phyloP scores from a whole-genome alignment of 2,113 vertebrate genomes.

The Bos taurus region DNA sequence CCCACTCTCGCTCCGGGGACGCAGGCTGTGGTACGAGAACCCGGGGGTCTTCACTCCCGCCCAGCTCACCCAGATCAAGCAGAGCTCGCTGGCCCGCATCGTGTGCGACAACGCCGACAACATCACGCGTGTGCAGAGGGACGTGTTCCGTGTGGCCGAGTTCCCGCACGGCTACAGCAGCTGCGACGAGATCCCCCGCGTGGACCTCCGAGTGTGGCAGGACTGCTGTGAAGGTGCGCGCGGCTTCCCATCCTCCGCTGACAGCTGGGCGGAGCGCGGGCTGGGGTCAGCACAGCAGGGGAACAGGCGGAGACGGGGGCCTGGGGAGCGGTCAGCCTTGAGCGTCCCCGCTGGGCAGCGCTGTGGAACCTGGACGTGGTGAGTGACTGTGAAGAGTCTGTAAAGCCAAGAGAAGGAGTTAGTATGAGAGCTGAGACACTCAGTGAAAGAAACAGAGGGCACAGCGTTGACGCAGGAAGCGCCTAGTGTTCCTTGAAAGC shows the following conservation, averaged over 20 bases:
- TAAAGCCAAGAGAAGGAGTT: too few species aligned
- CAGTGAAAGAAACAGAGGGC: background rate
- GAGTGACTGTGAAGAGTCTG: background rate
- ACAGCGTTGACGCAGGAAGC: background rate
- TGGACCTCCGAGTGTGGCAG: constrained; percentile 98
- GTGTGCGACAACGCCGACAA: constrained; percentile 97
- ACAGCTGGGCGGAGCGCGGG: accelerated
- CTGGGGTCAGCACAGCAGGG: background rate
- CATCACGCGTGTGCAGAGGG: constrained; percentile 92
- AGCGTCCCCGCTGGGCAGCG: accelerated
- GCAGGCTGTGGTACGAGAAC: constrained; percentile 98
- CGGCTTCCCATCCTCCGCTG: accelerated
- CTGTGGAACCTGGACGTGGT: background rate
- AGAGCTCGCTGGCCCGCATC: constrained; percentile 92
- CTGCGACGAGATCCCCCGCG: constrained; percentile 90
- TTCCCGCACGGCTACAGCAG: constrained; percentile 91
- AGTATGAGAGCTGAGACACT: background rate
- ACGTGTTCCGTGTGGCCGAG: constrained; percentile 92
- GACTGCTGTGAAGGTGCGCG: constrained; percentile 92
- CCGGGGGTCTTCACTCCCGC: constrained; percentile 92
- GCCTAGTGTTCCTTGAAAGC: background rate
- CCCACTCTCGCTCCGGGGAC: constrained; percentile 40
- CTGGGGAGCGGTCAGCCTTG: accelerated
- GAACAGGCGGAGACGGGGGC: background rate
- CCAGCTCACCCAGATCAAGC: constrained; percentile 96